Evolutionary conservation across 2,888 invertebrate genomes (phyloP).

Genomic region (Belgica antarctica): DNA sequence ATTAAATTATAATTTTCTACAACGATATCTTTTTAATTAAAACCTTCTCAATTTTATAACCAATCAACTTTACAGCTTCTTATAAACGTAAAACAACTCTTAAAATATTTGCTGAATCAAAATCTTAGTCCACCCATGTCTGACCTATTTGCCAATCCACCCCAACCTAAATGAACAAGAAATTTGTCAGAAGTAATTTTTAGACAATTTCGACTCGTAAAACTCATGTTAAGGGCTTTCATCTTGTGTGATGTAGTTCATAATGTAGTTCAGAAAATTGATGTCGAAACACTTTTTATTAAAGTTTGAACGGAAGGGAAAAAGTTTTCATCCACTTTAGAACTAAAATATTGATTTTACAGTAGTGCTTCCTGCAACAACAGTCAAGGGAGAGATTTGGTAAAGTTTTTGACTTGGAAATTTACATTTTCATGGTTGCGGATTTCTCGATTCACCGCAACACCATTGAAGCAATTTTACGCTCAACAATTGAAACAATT

Average conservation of each 20-base stretch:
- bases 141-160: no score
- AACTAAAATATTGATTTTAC: slow-evolving; percentile 20
- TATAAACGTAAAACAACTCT: no score
- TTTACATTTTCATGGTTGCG: neutral
- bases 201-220: neutral
- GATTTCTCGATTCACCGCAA: neutral
- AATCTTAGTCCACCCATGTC: no score
- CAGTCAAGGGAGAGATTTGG: neutral
- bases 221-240: neutral
- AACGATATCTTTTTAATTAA: no score
- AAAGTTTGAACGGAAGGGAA: neutral
- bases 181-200: slow-evolving; percentile 14
- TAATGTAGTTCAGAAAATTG: no score
- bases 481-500: neutral
- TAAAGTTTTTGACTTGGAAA: neutral
- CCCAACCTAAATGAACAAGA: neutral
- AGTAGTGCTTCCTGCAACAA: neutral
- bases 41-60: no score
- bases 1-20: no score
- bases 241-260: neutral
- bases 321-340: neutral
- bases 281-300: neutral
- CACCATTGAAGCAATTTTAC: neutral
- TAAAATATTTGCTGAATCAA: no score
- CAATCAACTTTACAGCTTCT: no score